Conservation (phyloP, 2,113 vertebrate species). For the Tretioscincus oriximinensis region DNA sequence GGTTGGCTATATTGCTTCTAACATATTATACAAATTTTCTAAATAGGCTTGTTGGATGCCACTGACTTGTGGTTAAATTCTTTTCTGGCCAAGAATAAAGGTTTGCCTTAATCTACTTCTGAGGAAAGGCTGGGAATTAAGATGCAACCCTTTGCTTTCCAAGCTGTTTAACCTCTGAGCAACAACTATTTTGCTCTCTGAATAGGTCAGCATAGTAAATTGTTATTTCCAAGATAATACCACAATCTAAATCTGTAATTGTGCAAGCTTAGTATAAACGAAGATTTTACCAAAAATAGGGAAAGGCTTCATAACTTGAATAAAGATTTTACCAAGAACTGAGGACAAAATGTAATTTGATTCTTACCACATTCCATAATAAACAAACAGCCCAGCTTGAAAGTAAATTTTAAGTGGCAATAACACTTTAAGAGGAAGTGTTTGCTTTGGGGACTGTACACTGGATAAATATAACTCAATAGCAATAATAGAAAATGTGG, state of each 20-base stretch:
- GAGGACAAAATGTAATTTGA: neutral
- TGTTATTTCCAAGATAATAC: neutral
- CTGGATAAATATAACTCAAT: neutral
- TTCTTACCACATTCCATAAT: neutral
- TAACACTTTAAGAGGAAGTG: neutral
- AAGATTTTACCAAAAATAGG: neutral
- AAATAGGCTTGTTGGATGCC: neutral
- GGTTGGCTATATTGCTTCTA: neutral
- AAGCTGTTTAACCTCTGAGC: too few species aligned
- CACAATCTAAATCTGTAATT: neutral
- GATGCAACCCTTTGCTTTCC: too few species aligned
- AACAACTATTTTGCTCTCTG: too few species aligned
- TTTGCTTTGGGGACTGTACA: constrained; percentile 2
- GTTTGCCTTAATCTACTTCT: too few species aligned
- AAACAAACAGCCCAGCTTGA: neutral
- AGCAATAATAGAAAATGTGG: neutral
- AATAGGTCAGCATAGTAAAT: neutral
- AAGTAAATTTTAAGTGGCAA: constrained; percentile 3
- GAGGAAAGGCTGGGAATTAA: too few species aligned
- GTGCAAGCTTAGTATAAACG: neutral
- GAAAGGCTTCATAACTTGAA: too few species aligned
- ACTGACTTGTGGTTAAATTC: too few species aligned
- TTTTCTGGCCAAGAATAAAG: too few species aligned
- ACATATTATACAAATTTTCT: neutral
- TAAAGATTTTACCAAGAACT: too few species aligned